phyloP scores from a whole-genome alignment of 2,888 invertebrate species.

The Perithous albicinctus region DNA sequence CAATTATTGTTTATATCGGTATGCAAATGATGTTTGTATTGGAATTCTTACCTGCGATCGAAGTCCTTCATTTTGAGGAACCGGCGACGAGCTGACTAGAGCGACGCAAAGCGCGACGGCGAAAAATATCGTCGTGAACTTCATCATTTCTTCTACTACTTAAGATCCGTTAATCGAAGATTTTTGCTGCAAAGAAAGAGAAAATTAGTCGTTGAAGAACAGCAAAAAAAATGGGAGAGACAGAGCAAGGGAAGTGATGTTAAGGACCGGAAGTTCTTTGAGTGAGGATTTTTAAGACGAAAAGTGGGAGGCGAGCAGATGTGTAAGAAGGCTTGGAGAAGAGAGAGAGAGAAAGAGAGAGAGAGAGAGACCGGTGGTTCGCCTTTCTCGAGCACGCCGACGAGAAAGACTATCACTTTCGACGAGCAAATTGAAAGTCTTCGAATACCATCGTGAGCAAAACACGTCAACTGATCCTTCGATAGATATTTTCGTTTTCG shows the following conservation, averaged over 20 bases:
- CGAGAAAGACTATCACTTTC: slow-evolving; percentile 83
- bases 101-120: slow-evolving; percentile 77
- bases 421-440: slow-evolving; percentile 83
- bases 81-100: slow-evolving; percentile 78
- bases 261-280: slow-evolving; percentile 62
- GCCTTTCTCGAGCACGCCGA: slow-evolving; percentile 81
- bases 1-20: background rate
- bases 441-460: slow-evolving; percentile 71
- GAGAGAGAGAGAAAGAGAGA: slow-evolving; percentile 54
- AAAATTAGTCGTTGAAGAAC: background rate
- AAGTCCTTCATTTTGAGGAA: slow-evolving; percentile 77
- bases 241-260: too few species aligned
- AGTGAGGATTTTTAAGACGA: slow-evolving; percentile 54
- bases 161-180: slow-evolving; percentile 44
- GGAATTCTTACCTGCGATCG: slow-evolving; percentile 79
- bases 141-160: slow-evolving; percentile 76
- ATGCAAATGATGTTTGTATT: background rate
- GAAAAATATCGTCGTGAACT: slow-evolving; percentile 75
- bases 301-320: slow-evolving; percentile 46
- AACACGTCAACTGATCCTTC: background rate
- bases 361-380: slow-evolving; percentile 75
- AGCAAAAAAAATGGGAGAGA: background rate
- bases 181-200: slow-evolving; percentile 36
- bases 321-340: slow-evolving; percentile 65
- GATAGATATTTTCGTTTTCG: too few species aligned